Evolutionary conservation across 2,113 vertebrate genomes (phyloP).

Genomic region (Ptyas mucosa): DNA sequence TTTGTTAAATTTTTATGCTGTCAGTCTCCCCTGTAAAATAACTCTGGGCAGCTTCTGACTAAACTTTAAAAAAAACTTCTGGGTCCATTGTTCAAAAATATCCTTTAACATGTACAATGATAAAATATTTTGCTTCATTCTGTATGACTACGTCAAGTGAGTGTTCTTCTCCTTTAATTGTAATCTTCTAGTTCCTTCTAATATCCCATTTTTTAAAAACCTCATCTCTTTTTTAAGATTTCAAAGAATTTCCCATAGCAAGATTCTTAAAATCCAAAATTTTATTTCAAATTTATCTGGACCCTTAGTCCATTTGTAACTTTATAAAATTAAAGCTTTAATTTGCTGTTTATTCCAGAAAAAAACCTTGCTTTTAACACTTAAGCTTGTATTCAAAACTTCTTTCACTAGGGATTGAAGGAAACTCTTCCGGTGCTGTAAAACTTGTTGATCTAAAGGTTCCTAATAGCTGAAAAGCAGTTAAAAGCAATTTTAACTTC

Average conservation of each 20-base stretch:
- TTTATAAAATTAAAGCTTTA: neutral
- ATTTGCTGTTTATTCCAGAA: neutral
- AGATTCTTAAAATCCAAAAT: neutral
- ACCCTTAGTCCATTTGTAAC: neutral
- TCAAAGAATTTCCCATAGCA: neutral
- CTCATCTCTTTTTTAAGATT: neutral
- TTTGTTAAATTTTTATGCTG: neutral
- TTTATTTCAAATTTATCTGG: neutral
- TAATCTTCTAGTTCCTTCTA: neutral
- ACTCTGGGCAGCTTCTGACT: neutral
- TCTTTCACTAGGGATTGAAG: neutral
- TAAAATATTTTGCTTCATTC: neutral
- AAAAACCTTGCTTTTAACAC: neutral
- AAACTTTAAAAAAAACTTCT: neutral
- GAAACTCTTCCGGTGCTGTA: neutral
- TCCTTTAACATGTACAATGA: neutral
- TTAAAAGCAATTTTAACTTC: neutral
- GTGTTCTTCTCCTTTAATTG: neutral
- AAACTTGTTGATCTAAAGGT: neutral
- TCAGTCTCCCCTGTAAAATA: neutral
- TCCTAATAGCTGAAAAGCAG: neutral
- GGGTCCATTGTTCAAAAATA: neutral
- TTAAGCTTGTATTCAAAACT: neutral
- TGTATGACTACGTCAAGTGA: neutral
- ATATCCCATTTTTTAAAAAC: neutral